Conservation (phyloP, 2,113 vertebrate species). For the Astatoreochromis straeleni region DNA sequence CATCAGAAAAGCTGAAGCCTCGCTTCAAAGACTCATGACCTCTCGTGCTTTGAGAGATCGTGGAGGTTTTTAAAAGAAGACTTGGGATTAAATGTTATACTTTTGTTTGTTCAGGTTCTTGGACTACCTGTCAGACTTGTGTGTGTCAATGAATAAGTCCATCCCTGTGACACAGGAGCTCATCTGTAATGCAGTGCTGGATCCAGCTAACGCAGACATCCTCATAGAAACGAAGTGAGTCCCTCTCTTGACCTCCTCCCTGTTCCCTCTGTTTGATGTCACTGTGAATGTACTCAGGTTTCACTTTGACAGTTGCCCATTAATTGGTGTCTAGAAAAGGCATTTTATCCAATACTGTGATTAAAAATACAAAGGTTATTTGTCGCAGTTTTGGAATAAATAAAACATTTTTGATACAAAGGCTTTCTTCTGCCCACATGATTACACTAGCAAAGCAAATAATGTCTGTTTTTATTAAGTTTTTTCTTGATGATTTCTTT, state of each 20-base stretch:
- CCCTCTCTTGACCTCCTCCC: neutral
- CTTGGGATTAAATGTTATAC: slow-evolving; percentile 56
- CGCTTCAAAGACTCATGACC: neutral
- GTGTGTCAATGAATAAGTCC: slow-evolving; percentile 98
- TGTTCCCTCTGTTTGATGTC: neutral
- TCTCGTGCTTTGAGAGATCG: neutral
- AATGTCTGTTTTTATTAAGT: neutral
- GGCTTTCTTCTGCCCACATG: neutral
- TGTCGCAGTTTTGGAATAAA: neutral
- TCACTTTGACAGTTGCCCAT: neutral
- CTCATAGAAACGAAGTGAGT: slow-evolving; percentile 96
- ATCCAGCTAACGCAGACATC: slow-evolving; percentile 91
- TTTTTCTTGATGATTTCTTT: neutral
- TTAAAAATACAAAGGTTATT: neutral
- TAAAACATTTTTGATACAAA: neutral
- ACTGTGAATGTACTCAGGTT: neutral
- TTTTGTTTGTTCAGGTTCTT: slow-evolving; percentile 78
- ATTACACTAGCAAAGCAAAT: neutral
- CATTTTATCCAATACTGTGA: neutral
- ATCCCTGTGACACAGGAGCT: slow-evolving; percentile 98
- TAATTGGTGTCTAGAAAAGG: neutral
- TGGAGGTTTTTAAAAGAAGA: neutral
- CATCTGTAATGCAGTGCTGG: slow-evolving; percentile 95
- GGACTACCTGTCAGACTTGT: slow-evolving; percentile 96
- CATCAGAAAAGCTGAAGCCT: neutral